Percentiles rank a stretch among this genome's conserved stretches.
Evolutionary conservation across 2,888 invertebrate genomes (phyloP).

Genomic region (Agrotis puta): DNA sequence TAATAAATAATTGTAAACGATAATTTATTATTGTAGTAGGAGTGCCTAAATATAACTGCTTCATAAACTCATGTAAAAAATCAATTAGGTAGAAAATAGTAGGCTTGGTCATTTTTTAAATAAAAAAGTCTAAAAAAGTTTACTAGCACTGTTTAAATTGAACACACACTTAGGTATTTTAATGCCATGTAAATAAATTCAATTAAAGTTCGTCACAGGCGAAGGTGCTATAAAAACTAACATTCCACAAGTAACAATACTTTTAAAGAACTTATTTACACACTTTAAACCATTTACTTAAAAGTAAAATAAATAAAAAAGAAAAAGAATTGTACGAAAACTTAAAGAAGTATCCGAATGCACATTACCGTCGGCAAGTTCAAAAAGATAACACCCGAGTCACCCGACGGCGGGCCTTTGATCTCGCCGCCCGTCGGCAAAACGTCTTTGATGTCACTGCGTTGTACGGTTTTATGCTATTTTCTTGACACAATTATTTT

Average conservation of each 20-base stretch:
- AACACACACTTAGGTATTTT: not conserved
- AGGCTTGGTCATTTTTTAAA: too few species aligned
- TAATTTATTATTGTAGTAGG: too few species aligned
- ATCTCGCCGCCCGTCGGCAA: slow-evolving; percentile 82
- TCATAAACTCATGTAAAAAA: too few species aligned
- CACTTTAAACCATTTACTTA: slow-evolving; percentile 30
- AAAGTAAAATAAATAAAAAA: slow-evolving; percentile 45
- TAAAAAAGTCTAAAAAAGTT: not conserved
- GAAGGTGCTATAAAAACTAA: slow-evolving; percentile 12
- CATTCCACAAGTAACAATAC: not conserved
- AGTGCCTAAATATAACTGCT: too few species aligned
- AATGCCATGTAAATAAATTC: slow-evolving; percentile 14
- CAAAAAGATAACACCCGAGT: slow-evolving; percentile 73
- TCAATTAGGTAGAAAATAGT: too few species aligned
- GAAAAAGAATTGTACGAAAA: slow-evolving; percentile 34
- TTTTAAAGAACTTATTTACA: slow-evolving; percentile 24
- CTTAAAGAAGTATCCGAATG: slow-evolving; percentile 55
- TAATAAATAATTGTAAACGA: too few species aligned
- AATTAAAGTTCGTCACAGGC: slow-evolving; percentile 11
- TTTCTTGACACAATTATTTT: slow-evolving; percentile 74
- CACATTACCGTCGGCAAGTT: slow-evolving; percentile 78
- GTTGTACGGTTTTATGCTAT: slow-evolving; percentile 62
- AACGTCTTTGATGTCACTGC: slow-evolving; percentile 64
- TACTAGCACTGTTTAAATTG: too few species aligned
- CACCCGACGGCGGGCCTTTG: slow-evolving; percentile 80